Percentiles rank a stretch among this genome's conserved stretches.
Evolutionary conservation across 1,140 invertebrate genomes (phyloP).

Genomic region (Lutraria rhynchaena): DNA sequence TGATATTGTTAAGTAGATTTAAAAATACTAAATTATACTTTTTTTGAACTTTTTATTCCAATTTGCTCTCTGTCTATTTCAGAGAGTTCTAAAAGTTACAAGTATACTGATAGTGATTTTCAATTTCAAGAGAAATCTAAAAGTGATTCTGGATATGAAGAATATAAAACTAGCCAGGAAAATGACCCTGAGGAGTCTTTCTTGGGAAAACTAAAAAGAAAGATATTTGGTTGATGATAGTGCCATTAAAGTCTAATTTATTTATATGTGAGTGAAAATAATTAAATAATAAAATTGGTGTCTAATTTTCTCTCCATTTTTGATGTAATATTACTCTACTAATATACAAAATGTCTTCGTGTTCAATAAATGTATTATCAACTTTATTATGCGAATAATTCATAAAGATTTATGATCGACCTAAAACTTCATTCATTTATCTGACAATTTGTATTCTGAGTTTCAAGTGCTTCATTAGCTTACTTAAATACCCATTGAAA

Average conservation of each 20-base stretch:
- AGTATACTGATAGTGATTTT: conserved; percentile 22
- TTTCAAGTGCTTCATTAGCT: too few relatives aligned
- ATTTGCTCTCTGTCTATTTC: neutral
- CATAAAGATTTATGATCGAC: too few relatives aligned
- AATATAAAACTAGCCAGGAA: conserved; percentile 73
- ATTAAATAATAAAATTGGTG: too few relatives aligned
- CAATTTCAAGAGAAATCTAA: neutral
- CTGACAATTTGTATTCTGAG: too few relatives aligned
- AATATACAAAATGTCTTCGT: neutral
- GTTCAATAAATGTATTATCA: neutral
- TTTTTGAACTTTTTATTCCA: neutral
- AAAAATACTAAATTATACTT: conserved; percentile 58
- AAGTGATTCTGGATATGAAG: neutral
- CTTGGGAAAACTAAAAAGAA: conserved; percentile 86
- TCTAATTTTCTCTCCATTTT: neutral
- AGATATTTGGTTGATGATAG: conserved; percentile 85
- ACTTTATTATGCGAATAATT: too few relatives aligned
- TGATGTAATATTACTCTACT: neutral
- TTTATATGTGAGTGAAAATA: neutral
- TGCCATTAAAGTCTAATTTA: neutral
- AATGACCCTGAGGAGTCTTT: conserved; percentile 82
- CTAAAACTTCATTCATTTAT: too few relatives aligned
- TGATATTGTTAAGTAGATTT: too few relatives aligned
- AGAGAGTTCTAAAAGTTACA: neutral
- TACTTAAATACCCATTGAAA: too few relatives aligned